Conservation (phyloP, 2,113 vertebrate genomes). For the Marcusenius ussheri region DNA sequence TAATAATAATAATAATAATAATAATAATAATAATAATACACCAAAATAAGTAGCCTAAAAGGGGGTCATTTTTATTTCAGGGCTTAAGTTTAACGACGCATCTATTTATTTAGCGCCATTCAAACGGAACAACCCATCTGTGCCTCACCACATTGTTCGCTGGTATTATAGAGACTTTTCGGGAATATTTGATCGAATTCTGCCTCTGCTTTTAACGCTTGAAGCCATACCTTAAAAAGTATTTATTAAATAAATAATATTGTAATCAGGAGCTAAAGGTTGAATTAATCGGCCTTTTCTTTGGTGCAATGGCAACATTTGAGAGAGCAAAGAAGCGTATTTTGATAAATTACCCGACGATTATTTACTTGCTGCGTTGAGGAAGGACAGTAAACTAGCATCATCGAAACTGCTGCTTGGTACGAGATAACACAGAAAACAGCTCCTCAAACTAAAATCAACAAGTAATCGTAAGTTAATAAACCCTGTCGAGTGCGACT, state of each 20-base stretch:
- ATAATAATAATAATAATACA: neutral
- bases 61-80: neutral
- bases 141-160: neutral
- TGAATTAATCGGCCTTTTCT: neutral
- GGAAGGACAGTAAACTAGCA: neutral
- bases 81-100: neutral
- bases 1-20: no score
- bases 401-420: neutral
- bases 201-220: neutral
- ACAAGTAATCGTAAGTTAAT: neutral
- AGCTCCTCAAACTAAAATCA: neutral
- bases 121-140: neutral
- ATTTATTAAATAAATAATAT: neutral
- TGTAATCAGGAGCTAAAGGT: neutral
- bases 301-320: neutral
- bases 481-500: neutral
- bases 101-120: neutral
- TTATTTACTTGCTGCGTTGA: neutral
- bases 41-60: neutral
- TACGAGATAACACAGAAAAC: neutral
- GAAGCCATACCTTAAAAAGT: neutral
- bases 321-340: neutral
- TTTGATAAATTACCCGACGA: neutral
- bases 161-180: neutral
- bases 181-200: neutral